Evolutionary conservation across 1,140 invertebrate genomes (phyloP), one percentile per base, ranked within the genome.

Genomic region (Drosophila baimaii): DNA sequence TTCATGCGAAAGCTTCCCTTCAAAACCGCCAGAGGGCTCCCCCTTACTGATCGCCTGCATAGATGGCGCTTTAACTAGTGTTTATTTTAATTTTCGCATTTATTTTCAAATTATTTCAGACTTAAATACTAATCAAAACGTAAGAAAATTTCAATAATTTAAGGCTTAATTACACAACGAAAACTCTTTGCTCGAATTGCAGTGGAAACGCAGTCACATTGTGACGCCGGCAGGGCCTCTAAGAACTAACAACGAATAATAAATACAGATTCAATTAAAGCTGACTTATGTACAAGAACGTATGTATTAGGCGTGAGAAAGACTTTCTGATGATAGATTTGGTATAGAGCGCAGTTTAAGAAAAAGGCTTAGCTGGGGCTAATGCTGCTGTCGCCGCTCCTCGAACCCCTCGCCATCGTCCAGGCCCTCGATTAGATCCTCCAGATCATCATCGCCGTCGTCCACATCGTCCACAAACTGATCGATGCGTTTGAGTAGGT

Each of bases 281-380:
- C 83, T 88, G 78, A 77, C 57, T 83, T 86, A 88, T 88, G 66
- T 88, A 88, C 82, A 88, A 77, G 57, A 72, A 77, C 41, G 73
- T 63, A 65, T 73, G 73, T 59, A 51, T 77, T 69, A 72, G 62
- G 80, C 69, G 72, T 84, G 59, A 75, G 77, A 86, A 83, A 69
- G 88, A 70, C 44, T 88, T 80, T 77, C 64, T 89, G 84, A 88
- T 89, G 84, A 88, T 89, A 88, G 84, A 88, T 88, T 88, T 88
- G 84, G 84, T 88, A 88, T 88, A 89, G 84, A 88, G 84, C 84
- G 69, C 80, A 89, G 80, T 88, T 81, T 75, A 62, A 77, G 77
- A 89, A 84, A 74, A 71, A 47, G 51, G 70, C 61, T 70, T 56
- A 35, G 57, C 58, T 72, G 55, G 56, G 59, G 65, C 63, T 77